These are phyloP conservation scores for Aphis craccivora DNA, from an alignment of 1,140 invertebrate species.

Conservation along the genomic window DNA sequence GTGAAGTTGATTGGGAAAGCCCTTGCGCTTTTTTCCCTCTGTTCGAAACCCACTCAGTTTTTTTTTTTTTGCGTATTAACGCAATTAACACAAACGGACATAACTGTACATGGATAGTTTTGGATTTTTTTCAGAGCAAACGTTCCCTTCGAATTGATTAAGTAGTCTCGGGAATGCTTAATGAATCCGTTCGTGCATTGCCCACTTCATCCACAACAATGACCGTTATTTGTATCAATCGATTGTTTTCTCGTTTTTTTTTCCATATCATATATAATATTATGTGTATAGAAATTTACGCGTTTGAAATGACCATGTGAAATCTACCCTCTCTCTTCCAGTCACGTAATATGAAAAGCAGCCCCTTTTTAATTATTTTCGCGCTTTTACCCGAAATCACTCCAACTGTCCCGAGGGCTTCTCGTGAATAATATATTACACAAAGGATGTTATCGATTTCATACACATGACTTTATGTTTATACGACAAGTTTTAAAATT, in stretches of 20 bases:
- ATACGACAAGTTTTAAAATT: slow-evolving; percentile 22
- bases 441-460: slow-evolving; percentile 38
- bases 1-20: slow-evolving; percentile 51
- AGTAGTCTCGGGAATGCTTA: slow-evolving; percentile 47
- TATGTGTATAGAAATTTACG: not conserved
- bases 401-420: slow-evolving; percentile 37
- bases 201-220: slow-evolving; percentile 3
- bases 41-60: not conserved
- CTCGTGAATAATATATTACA: slow-evolving; percentile 47
- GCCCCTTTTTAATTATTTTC: slow-evolving; percentile 58
- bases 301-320: not conserved
- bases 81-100: slow-evolving; percentile 51
- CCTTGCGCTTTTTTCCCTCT: slow-evolving; percentile 5
- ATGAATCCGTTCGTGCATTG: slow-evolving; percentile 47
- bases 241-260: slow-evolving; percentile 27
- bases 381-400: slow-evolving; percentile 54
- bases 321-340: not conserved
- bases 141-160: slow-evolving; percentile 43
- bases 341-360: slow-evolving; percentile 41
- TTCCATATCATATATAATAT: not conserved
- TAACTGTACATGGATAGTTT: slow-evolving; percentile 43
- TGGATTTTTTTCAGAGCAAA: slow-evolving; percentile 61
- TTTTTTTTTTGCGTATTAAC: slow-evolving; percentile 38
- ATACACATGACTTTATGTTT: not conserved
- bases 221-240: slow-evolving; percentile 47